A percentile compares a stretch with the other conserved stretches of the same genome.
These are phyloP conservation scores for Steinernema hermaphroditum DNA, from an alignment of 2,888 invertebrate genomes.

Conservation along the genomic window DNA sequence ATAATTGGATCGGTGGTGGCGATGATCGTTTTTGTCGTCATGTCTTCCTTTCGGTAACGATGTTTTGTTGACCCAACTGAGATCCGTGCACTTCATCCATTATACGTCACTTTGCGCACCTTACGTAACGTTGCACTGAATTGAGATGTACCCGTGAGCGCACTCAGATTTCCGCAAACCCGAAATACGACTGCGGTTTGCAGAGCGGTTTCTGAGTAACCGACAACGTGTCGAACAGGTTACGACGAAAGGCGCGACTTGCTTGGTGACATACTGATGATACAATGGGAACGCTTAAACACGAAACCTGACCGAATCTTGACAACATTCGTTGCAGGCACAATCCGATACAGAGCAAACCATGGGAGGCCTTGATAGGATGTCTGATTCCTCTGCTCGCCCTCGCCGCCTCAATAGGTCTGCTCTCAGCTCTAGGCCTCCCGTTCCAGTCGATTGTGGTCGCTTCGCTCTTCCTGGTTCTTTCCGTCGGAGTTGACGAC, in stretches of 20 bases:
- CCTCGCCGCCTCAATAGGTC: slow-evolving; percentile 49
- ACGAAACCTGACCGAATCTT: neutral
- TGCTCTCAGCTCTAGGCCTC: slow-evolving; percentile 47
- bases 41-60: slow-evolving; percentile 47
- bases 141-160: neutral
- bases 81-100: neutral
- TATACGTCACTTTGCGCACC: neutral
- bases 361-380: slow-evolving; percentile 58
- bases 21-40: slow-evolving; percentile 61
- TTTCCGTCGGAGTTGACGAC: slow-evolving; percentile 64
- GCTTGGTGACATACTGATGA: neutral
- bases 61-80: neutral
- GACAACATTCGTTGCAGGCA: slow-evolving; percentile 34
- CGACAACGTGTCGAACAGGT: neutral
- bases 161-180: neutral
- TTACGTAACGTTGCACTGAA: neutral
- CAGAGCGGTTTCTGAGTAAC: neutral
- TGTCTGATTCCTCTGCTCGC: slow-evolving; percentile 60
- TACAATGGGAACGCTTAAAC: neutral
- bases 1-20: slow-evolving; percentile 54
- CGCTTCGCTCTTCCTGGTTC: slow-evolving; percentile 59
- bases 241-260: neutral
- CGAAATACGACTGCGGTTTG: neutral
- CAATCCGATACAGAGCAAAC: slow-evolving; percentile 51
- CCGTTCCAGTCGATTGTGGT: slow-evolving; percentile 62